Percentiles rank a stretch among this genome's conserved stretches.
These are phyloP conservation scores for Myocastor coypus DNA, from an alignment of 2,113 vertebrate species.

Conservation along the genomic window DNA sequence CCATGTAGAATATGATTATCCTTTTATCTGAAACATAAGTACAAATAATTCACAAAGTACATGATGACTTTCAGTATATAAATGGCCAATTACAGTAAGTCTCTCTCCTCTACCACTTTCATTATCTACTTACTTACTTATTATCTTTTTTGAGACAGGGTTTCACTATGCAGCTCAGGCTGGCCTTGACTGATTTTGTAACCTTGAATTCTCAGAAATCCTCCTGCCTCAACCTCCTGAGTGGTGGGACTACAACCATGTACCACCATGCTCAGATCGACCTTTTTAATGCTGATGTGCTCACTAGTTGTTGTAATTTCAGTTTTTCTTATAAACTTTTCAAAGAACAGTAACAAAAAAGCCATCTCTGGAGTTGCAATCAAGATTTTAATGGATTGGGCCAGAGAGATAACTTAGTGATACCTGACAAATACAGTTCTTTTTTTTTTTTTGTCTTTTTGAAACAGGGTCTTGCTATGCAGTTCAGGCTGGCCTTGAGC, in stretches of 20 bases:
- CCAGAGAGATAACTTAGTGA: too few species aligned
- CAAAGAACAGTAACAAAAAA: not conserved
- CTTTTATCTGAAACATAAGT: slow-evolving; percentile 30
- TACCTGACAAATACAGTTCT: too few species aligned
- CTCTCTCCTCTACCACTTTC: not conserved
- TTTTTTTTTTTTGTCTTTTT: too few species aligned
- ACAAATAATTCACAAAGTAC: not conserved
- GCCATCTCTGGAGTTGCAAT: not conserved
- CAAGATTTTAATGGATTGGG: not conserved
- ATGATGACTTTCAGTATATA: not conserved
- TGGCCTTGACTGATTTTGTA: not conserved
- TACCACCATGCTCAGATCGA: not conserved
- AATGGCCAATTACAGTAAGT: not conserved
- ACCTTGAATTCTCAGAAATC: not conserved
- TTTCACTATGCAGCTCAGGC: not conserved
- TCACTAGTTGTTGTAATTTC: slow-evolving; percentile 39
- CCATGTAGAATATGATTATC: not conserved
- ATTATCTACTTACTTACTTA: not conserved
- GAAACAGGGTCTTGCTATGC: too few species aligned
- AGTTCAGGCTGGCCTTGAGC: too few species aligned
- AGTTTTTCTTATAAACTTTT: slow-evolving; percentile 39
- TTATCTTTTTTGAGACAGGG: not conserved
- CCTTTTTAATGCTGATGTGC: not conserved
- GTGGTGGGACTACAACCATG: not conserved
- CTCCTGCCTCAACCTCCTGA: not conserved